Conservation (phyloP, 2,888 invertebrate species). For the Drosophila robusta region DNA sequence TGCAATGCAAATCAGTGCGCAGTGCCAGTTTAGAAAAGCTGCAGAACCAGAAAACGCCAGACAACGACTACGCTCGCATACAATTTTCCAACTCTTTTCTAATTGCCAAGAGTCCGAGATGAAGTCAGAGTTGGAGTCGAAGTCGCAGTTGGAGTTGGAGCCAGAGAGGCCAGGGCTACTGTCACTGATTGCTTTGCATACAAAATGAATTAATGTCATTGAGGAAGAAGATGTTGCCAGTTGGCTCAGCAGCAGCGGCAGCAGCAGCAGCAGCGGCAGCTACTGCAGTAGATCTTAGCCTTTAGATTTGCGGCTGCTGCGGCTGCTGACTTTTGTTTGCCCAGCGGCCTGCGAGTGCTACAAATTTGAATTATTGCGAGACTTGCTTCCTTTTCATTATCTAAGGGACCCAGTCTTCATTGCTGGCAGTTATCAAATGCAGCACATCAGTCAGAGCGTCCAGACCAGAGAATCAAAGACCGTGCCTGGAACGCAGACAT, state of each 20-base stretch:
- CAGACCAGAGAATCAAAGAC: conserved; percentile 11
- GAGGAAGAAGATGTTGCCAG: conserved; percentile 77
- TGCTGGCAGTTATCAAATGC: conserved; percentile 75
- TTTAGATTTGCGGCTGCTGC: conserved; percentile 19
- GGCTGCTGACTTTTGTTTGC: conserved; percentile 30
- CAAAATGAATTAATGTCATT: conserved; percentile 82
- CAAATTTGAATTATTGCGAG: conserved; percentile 67
- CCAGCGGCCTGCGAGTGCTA: conserved; percentile 46
- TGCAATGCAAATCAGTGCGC: conserved; percentile 82
- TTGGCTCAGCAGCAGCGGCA: conserved; percentile 15
- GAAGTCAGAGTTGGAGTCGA: conserved; percentile 22
- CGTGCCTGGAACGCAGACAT: conserved; percentile 20
- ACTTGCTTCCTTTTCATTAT: conserved; percentile 71
- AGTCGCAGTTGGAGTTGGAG: conserved; percentile 25
- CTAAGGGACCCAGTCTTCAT: conserved; percentile 70
- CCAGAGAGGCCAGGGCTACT: conserved; percentile 54
- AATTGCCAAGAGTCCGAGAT: conserved; percentile 67
- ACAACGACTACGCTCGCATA: conserved; percentile 50
- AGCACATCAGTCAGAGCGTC: conserved; percentile 56
- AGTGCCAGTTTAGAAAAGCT: conserved; percentile 56
- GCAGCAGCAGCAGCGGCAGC: conserved; percentile 35
- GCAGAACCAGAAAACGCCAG: conserved; percentile 42
- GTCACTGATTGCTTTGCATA: conserved; percentile 78
- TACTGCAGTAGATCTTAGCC: conserved; percentile 32
- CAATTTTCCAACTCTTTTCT: conserved; percentile 80